Base-by-base conservation (phyloP, 1,140 invertebrate species). In the Diachasma alloeum region DNA sequence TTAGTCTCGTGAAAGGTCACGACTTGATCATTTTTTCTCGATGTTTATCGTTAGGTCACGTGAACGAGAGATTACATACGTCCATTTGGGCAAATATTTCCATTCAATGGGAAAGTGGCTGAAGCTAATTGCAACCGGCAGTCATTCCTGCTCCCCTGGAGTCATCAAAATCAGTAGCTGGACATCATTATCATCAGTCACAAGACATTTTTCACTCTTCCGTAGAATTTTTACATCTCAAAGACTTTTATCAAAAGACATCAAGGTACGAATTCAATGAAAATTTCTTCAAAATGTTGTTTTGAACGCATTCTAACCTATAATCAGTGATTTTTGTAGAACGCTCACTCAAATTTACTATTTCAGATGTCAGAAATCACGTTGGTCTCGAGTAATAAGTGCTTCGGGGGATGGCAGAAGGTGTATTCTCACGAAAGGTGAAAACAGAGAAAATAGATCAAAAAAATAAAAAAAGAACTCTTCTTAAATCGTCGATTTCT, bases 351-450 rank as follows among this genome's bases (percentile, higher is more conserved):
- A 31, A 2, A 31, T 31, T 31, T 9, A 46, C 44, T 4, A 31
- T 84, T 82, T 24, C 72, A 87, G 83, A 90, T 90, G 89, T 19
- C 79, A 10, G 81, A 86, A 15, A 83, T 94, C 72, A 91, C 90
- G 66, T 86, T 93, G 88, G 89, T 94, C 17, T 94, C 93, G n/a
- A 92, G 90, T 44, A 93, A 92, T 74, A 95, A 94, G 86, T 90
- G 91, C 79, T 97, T 96, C 91, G 94, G 93, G 68, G 96, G 96
- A 26, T 92, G 91, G 82, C 96, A 97, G 87, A 96, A 96, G 85
- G 93, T 98, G 0, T 98, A 93, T 85, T 93, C 93, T 6, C 97
- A 98, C 91, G 91, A 94, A 73, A 97, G 93, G 93, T 93, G 90
- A 70, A 66, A 75, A 56, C 19, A 53, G 31, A 13, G 59, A 44